phyloP scores from a whole-genome alignment of 2,888 invertebrate genomes.

The Leptogaster cylindrica region DNA sequence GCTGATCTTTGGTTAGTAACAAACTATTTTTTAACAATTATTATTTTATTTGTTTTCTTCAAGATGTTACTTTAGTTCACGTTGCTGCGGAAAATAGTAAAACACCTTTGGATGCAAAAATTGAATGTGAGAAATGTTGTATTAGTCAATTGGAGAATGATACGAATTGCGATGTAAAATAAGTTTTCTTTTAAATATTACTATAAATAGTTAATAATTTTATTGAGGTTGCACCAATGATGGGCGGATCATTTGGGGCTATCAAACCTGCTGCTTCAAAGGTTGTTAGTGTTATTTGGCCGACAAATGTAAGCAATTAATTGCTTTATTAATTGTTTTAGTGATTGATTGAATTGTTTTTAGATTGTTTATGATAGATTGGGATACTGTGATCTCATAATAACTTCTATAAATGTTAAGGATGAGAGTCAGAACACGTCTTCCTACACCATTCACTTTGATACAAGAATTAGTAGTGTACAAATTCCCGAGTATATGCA shows the following conservation, averaged over 20 bases:
- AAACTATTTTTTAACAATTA: not conserved
- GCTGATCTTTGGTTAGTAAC: constrained; percentile 55
- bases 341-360: not conserved
- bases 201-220: constrained; percentile 5
- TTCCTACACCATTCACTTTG: constrained; percentile 36
- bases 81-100: constrained; percentile 48
- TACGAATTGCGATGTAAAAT: constrained; percentile 48
- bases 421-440: not conserved
- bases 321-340: not conserved
- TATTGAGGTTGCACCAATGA: constrained; percentile 52
- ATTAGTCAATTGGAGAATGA: constrained; percentile 50
- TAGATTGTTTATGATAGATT: constrained; percentile 58
- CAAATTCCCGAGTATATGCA: not conserved
- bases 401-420: constrained; percentile 45
- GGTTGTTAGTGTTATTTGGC: constrained; percentile 56
- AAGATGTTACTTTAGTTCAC: constrained; percentile 54
- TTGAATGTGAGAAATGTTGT: constrained; percentile 52
- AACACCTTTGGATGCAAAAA: constrained; percentile 43
- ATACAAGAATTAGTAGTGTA: constrained; percentile 37
- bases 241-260: constrained; percentile 56
- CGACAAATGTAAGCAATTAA: constrained; percentile 54
- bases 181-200: not conserved
- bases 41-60: not conserved
- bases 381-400: constrained; percentile 54
- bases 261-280: constrained; percentile 53